Percentiles rank a stretch among this genome's conserved stretches.
Conservation (phyloP, 2,888 invertebrate species). For the Synergus gifuensis region DNA sequence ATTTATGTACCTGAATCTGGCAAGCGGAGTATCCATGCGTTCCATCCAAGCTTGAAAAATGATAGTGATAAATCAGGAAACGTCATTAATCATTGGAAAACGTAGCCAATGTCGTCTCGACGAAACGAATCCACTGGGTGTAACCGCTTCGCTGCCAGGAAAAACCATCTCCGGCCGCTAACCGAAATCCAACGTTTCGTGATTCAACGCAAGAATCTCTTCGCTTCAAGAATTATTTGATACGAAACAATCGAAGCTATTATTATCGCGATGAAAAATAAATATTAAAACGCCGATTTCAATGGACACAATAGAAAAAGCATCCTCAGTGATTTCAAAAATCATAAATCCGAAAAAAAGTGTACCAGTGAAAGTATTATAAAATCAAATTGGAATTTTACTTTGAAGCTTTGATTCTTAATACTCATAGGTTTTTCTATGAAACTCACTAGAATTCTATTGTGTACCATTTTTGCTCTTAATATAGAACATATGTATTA, state of each 20-base stretch:
- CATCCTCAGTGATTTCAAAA: background rate
- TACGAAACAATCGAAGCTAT: background rate
- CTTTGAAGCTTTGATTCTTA: background rate
- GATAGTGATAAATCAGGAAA: conserved; percentile 69
- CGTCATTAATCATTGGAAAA: conserved; percentile 69
- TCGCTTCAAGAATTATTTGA: background rate
- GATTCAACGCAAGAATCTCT: conserved; percentile 43
- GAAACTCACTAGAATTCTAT: background rate
- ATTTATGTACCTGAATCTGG: conserved; percentile 46
- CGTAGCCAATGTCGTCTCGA: conserved; percentile 54
- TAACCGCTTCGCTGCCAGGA: conserved; percentile 61
- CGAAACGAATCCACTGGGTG: conserved; percentile 64
- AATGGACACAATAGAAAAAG: background rate
- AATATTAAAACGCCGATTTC: background rate
- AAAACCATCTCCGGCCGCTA: conserved; percentile 58
- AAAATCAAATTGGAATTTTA: background rate
- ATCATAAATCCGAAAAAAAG: background rate
- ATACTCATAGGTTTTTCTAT: background rate
- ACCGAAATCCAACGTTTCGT: conserved; percentile 49
- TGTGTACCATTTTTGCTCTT: background rate
- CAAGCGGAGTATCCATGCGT: conserved; percentile 65
- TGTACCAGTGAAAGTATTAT: background rate
- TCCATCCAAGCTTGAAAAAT: conserved; percentile 73
- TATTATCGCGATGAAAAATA: background rate
- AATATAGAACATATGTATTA: background rate